Percentiles rank a stretch among this genome's conserved stretches.
Evolutionary conservation across 2,113 vertebrate species (phyloP).

Genomic region (Nesogale talazaci): DNA sequence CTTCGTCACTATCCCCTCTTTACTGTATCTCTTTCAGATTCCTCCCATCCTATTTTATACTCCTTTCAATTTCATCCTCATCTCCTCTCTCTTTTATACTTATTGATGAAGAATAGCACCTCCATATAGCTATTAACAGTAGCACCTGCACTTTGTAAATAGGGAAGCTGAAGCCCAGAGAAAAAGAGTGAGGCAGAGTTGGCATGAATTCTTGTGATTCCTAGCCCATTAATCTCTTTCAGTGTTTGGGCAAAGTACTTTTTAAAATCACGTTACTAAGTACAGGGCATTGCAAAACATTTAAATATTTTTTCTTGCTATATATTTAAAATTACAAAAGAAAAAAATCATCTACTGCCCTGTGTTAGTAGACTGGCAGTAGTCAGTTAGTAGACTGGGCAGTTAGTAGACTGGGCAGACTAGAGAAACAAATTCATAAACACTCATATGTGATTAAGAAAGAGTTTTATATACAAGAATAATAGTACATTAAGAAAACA

Average conservation of each 20-base stretch:
- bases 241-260: not conserved
- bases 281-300: not conserved
- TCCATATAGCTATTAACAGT: not conserved
- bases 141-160: not conserved
- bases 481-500: too few species aligned
- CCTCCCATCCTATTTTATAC: not conserved
- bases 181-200: not conserved
- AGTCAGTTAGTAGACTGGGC: too few species aligned
- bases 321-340: not conserved
- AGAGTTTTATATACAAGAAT: too few species aligned
- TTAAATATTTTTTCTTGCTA: not conserved
- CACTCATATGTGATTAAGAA: too few species aligned
- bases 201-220: not conserved
- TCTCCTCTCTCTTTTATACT: not conserved
- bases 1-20: not conserved
- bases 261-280: not conserved
- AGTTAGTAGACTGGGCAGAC: too few species aligned
- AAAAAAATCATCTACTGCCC: not conserved
- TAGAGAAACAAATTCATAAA: too few species aligned
- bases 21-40: not conserved
- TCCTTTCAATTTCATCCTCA: not conserved
- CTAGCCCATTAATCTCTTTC: not conserved
- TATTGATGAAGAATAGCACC: not conserved
- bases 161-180: too few species aligned
- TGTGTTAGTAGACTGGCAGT: too few species aligned